A percentile compares a stretch with the other conserved stretches of the same genome.
Conservation (phyloP, 2,113 vertebrate species). For the Orientallactaga bullata region DNA sequence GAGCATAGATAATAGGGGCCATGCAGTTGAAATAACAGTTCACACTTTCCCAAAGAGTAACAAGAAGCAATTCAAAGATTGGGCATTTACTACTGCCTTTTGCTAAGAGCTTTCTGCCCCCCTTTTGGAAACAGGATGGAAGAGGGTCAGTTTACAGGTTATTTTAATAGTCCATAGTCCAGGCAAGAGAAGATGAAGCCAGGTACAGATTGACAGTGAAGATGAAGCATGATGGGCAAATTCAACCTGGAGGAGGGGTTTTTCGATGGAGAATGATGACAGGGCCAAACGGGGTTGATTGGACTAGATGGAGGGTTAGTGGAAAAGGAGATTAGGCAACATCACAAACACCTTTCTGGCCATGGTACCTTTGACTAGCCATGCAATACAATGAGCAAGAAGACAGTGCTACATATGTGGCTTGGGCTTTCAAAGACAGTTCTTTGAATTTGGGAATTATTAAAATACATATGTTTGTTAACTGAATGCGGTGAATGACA, state of each 20-base stretch:
- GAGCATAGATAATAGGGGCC: neutral
- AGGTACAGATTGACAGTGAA: neutral
- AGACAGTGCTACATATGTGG: neutral
- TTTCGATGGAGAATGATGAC: neutral
- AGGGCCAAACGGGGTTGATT: neutral
- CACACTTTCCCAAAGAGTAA: neutral
- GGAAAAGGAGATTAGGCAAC: neutral
- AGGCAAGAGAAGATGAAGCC: neutral
- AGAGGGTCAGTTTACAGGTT: neutral
- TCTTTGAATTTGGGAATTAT: neutral
- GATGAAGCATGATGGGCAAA: neutral
- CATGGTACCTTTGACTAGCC: neutral
- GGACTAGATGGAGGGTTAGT: neutral
- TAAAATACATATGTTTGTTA: neutral
- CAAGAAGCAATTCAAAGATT: neutral
- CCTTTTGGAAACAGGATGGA: neutral
- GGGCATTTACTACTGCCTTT: neutral
- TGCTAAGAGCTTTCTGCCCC: neutral
- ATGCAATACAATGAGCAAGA: neutral
- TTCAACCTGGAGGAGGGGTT: neutral
- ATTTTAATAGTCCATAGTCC: neutral
- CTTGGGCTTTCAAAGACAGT: neutral
- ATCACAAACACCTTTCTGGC: neutral
- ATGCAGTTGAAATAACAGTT: too few species aligned
- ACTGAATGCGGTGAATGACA: neutral